Evolutionary conservation across 1,140 invertebrate species (phyloP), one percentile per base, ranked within the genome.

Genomic region (Maconellicoccus hirsutus): DNA sequence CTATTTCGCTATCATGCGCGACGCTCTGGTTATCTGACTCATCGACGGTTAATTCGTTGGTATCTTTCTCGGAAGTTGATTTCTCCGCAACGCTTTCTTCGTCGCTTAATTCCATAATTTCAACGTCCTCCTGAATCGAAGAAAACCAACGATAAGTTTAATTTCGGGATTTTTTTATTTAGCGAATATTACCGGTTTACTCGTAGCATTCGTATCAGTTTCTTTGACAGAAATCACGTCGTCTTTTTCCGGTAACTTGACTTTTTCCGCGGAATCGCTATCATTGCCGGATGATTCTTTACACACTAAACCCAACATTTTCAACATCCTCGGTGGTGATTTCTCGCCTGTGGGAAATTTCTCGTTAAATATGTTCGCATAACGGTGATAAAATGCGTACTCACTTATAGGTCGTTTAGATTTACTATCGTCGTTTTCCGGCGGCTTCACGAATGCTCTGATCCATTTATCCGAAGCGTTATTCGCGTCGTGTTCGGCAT

Each of bases 251-350:
- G 26, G 23, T n/a, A 33, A 33, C 7, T 33, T 70, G 42, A 52
- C 42, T 52, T 52, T 52, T 8, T 33, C 33, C 22, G 52, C 66
- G 6, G 70, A 23, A 23, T 71, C 72, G 26, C 69, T 70, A 3
- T 52, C 42, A 3, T 70, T 29, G 23, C 59, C 19, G 12, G 23
- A 19, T 26, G 66, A n/a, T 21, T 70, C 69, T 66, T 74, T 74
- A 21, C 74, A 59, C 16, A 74, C 74, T 70, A 75, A 59, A 4
- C 74, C 74, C 6, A 75, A 52, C 8, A 75, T 33, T 66, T 75
- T 74, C n/a, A 75, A 39, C 74, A 75, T 75, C n/a, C 72, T 72
- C 22, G 72, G 74, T 7, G 71, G 71, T 19, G 70, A 63, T 69
- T 10, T 59, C 33, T 52, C 42, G 42, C 42, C 42, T 52, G n/a